Base-by-base conservation (phyloP, 1,140 invertebrate genomes). In the Drosophila arawakana region DNA sequence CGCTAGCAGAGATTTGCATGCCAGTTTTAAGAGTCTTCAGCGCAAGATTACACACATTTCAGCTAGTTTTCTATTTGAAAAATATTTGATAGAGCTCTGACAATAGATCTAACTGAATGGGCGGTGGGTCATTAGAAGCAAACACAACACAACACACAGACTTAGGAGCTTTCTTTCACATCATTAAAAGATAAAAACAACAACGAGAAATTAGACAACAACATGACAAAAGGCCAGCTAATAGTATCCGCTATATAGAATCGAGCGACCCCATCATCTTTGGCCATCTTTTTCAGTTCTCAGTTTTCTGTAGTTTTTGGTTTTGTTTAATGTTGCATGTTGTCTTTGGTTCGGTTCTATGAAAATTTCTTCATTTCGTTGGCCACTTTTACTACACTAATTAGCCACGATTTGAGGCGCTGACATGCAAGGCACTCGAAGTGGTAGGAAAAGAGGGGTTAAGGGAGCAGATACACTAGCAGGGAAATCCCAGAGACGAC, bases 331-430 rank as follows among this genome's bases (percentile, higher is more conserved):
- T 39, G 50, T 74, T 70, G 72, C 72, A 74, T 74, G 72, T 70
- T 50, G 15, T 30, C 25, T 30, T 30, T 30, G 25, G 25, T 44
- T 30, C 13, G 46, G 43, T 70, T 77, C 55, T 76, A 66, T 61
- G 43, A 71, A 78, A 78, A 78, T 78, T 76, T 78, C 76, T 76
- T 76, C 62, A 78, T 78, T 76, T 76, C 43, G 37, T 50, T 74
- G 71, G 47, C 55, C 69, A 76, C 69, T 72, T 76, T 75, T 71
- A 71, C 67, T 65, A 57, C 73, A 73, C 76, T 79, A 79, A 79
- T 79, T 79, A 79, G 76, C 61, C 74, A 76, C 76, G 68, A 72
- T 78, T 76, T 71, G 57, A 52, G 44, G 58, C 58, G 66, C 61
- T 67, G 76, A 73, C 76, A 79, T 79, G 76, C 76, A 78, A 78